A percentile compares a stretch with the other conserved stretches of the same genome.
Evolutionary conservation across 2,797 vertebrate species (phyloP).

Genomic region (Lagodon rhomboides): DNA sequence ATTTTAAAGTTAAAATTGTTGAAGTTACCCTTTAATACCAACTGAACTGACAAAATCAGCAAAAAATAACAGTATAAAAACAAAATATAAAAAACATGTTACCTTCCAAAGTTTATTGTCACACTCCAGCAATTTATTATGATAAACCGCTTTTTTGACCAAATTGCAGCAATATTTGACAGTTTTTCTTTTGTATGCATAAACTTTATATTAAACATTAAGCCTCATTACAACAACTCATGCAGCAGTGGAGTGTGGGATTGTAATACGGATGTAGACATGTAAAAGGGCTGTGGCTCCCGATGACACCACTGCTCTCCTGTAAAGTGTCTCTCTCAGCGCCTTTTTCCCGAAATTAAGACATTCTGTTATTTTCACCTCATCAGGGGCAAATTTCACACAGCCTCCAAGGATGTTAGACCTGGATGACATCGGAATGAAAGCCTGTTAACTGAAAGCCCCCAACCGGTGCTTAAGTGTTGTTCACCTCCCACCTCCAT

Average conservation of each 20-base stretch:
- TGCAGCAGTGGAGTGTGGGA: not conserved
- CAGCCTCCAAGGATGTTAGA: slow-evolving; percentile 11
- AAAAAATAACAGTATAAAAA: no score
- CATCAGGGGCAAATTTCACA: not conserved
- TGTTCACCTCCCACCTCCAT: slow-evolving; percentile 39
- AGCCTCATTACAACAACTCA: not conserved
- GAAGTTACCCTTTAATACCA: no score
- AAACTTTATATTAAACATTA: not conserved
- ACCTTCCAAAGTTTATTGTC: not conserved
- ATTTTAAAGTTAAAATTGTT: no score
- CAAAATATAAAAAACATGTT: not conserved
- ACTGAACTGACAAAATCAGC: no score
- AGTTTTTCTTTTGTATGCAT: not conserved
- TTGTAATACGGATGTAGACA: not conserved
- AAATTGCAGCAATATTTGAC: not conserved
- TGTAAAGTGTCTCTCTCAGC: not conserved
- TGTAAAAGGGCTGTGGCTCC: not conserved
- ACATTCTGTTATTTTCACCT: slow-evolving; percentile 33
- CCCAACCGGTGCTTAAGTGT: slow-evolving; percentile 1
- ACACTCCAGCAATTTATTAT: not conserved
- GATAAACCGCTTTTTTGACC: no score
- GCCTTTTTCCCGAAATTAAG: slow-evolving; percentile 35
- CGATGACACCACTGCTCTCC: slow-evolving; percentile 13
- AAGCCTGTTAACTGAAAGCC: slow-evolving; percentile 31
- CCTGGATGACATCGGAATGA: slow-evolving; percentile 19